Conservation (phyloP, 1,140 invertebrate species). For the Drosophila micromelanica region DNA sequence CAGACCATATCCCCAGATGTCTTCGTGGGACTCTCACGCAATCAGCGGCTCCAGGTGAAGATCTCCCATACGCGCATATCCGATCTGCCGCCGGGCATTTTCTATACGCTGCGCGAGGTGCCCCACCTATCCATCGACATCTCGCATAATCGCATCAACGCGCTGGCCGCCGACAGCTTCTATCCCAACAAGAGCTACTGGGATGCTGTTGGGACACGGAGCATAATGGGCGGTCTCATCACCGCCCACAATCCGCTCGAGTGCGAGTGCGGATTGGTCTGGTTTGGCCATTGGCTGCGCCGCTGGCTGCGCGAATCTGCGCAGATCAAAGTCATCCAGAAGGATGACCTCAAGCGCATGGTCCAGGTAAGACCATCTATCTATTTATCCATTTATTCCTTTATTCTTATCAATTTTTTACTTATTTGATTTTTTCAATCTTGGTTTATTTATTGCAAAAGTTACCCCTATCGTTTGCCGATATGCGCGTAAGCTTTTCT, state of each 20-base stretch:
- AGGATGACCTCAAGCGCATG: slow-evolving; percentile 83
- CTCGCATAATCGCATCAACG: slow-evolving; percentile 91
- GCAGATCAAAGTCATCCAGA: slow-evolving; percentile 85
- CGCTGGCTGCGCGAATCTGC: slow-evolving; percentile 91
- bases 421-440: slow-evolving; percentile 26
- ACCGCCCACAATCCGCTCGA: slow-evolving; percentile 93
- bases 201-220: slow-evolving; percentile 91
- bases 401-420: slow-evolving; percentile 14
- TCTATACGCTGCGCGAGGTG: slow-evolving; percentile 90
- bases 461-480: slow-evolving; percentile 76
- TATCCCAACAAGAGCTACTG: slow-evolving; percentile 93
- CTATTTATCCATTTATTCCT: neutral
- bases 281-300: slow-evolving; percentile 94
- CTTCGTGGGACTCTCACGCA: slow-evolving; percentile 87
- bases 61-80: slow-evolving; percentile 91
- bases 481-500: slow-evolving; percentile 80
- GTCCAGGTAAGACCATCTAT: slow-evolving; percentile 68
- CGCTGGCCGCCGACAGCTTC: slow-evolving; percentile 91
- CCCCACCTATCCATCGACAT: slow-evolving; percentile 93
- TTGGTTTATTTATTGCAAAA: slow-evolving; percentile 56
- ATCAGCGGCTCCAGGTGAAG: slow-evolving; percentile 89
- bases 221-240: slow-evolving; percentile 90
- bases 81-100: slow-evolving; percentile 91
- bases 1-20: slow-evolving; percentile 89
- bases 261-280: slow-evolving; percentile 94